Evolutionary conservation across 2,888 invertebrate genomes (phyloP).

Genomic region (Monoplex corrugatus): DNA sequence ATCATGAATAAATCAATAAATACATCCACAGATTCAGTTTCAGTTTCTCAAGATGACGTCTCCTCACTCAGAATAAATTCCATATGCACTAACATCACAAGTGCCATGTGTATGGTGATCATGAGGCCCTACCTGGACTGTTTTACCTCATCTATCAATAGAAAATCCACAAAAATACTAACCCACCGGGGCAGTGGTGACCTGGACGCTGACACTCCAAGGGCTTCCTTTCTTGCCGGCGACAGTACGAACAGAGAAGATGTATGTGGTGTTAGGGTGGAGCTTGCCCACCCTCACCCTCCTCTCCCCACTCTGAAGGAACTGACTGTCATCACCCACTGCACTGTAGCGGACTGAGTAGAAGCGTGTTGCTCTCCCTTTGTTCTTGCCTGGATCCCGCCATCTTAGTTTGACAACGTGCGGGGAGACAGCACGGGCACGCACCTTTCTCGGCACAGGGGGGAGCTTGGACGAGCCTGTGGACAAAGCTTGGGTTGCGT

Average conservation of each 20-base stretch:
- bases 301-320: slow-evolving; percentile 36
- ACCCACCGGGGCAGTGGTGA: slow-evolving; percentile 45
- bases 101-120: too few relatives aligned
- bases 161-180: too few relatives aligned
- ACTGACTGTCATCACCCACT: slow-evolving; percentile 12
- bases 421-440: slow-evolving; percentile 52
- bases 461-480: slow-evolving; percentile 46
- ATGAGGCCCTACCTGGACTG: too few relatives aligned
- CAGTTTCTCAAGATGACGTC: too few relatives aligned
- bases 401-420: slow-evolving; percentile 54
- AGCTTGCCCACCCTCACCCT: slow-evolving; percentile 47
- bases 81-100: too few relatives aligned
- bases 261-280: slow-evolving; percentile 56
- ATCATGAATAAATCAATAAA: too few relatives aligned
- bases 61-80: too few relatives aligned
- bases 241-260: slow-evolving; percentile 50
- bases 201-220: slow-evolving; percentile 52
- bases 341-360: slow-evolving; percentile 51
- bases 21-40: too few relatives aligned
- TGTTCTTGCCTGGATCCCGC: slow-evolving; percentile 52
- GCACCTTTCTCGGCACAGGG: slow-evolving; percentile 50
- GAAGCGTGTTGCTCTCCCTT: slow-evolving; percentile 36
- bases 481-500: not conserved
- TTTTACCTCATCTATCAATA: too few relatives aligned
- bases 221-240: slow-evolving; percentile 51